Evolutionary conservation across 2,113 vertebrate genomes (phyloP), one percentile per base, ranked within the genome.

Genomic region (Arizona elegans): DNA sequence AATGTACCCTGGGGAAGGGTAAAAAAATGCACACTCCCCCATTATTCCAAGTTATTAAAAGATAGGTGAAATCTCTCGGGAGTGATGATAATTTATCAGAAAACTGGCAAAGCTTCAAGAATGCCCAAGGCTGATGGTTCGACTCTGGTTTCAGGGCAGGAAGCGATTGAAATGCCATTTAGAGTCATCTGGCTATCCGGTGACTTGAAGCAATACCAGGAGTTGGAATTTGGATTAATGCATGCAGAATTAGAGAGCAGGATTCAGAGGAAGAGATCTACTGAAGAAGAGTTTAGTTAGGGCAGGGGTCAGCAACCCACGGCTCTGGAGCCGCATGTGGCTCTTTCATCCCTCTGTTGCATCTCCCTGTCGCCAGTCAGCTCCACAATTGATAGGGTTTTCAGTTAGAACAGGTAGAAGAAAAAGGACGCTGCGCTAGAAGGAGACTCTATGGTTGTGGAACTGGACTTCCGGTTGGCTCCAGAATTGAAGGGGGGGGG

Each of bases 31-130:
- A 38, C 52, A 53, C 29, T 50, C 38, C 88, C 26, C 54, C 52
- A 62, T 93, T 90, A 86, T 52, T 56, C 58, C 29, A 62, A 93
- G 88, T 90, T 93, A 90, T 90, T 90, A 93, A 33, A 59, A 59
- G 55, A 62, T 11, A 54, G 55, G 92, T 11, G 21, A 58, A 90
- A 86, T 50, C 43, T 90, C 53, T 9, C 3, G 3, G 43, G 33
- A 53, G 11, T 19, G 17, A 58, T 43, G 75, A 43, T 43, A 43
- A 43, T 23, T 47, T 85, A 33, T n/a, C 5, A 86, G 88, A 62
- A 43, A 90, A 90, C 52, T 43, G 56, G 70, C 26, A 93, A 38
- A 38, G 43, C 19, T 86, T 52, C 9, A 12, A 88, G 9, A 12
- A 47, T 21, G 53, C 43, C 23, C 1, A 29, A 43, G 43, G 50